Percentiles rank a stretch among this genome's conserved stretches.
Evolutionary conservation across 1,140 invertebrate genomes (phyloP).

Genomic region (Cydia splendana): DNA sequence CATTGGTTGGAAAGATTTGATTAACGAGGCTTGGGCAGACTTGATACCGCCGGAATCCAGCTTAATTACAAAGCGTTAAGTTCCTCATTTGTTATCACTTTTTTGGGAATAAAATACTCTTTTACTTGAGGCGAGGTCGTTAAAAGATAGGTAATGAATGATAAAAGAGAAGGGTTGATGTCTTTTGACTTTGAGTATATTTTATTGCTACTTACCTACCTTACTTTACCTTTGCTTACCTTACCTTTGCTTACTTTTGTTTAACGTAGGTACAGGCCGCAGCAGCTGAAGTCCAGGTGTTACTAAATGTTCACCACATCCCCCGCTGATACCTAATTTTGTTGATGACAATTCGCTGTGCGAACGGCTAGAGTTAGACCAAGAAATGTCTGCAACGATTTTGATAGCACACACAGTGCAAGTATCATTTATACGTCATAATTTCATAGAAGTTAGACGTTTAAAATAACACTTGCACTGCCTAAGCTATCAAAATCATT

Average conservation of each 20-base stretch:
- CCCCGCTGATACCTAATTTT: too few relatives aligned
- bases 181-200: neutral
- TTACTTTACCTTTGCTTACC: too few relatives aligned
- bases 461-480: too few relatives aligned
- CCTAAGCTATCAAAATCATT: too few relatives aligned
- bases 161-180: constrained; percentile 9
- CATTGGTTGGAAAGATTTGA: neutral
- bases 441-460: too few relatives aligned
- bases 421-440: too few relatives aligned
- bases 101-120: constrained; percentile 1
- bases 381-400: too few relatives aligned
- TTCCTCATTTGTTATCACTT: constrained; percentile 28
- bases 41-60: constrained; percentile 18
- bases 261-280: neutral
- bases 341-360: too few relatives aligned
- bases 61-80: constrained; percentile 32
- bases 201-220: neutral
- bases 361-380: too few relatives aligned
- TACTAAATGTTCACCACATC: neutral
- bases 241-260: neutral
- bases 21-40: constrained; percentile 11
- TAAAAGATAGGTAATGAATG: neutral
- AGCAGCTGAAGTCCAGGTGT: neutral
- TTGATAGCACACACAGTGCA: too few relatives aligned
- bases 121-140: constrained; percentile 16